phyloP scores from a whole-genome alignment of 2,888 invertebrate genomes.

The Acanthosepion lycidas region DNA sequence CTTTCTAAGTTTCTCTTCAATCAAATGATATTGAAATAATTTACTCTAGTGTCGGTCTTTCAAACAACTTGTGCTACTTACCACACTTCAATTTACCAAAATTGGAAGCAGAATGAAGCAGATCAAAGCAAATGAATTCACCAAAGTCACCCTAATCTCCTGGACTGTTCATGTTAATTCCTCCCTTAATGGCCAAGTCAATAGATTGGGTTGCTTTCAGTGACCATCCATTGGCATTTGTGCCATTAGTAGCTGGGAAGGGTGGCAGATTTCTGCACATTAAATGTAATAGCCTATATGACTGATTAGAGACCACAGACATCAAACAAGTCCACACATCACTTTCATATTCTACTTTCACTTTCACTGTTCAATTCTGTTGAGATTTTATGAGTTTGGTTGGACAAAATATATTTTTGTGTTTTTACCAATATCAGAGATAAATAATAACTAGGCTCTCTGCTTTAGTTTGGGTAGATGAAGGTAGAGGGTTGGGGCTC shows the following conservation, averaged over 20 bases:
- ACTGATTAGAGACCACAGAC: neutral
- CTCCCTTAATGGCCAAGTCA: slow-evolving; percentile 33
- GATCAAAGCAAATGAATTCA: slow-evolving; percentile 33
- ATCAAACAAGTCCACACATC: neutral
- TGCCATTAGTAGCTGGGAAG: neutral
- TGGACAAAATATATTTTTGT: neutral
- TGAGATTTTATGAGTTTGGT: neutral
- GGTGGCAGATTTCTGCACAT: neutral
- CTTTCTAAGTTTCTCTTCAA: neutral
- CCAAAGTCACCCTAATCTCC: slow-evolving; percentile 18
- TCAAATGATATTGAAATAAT: neutral
- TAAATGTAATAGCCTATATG: slow-evolving; percentile 33
- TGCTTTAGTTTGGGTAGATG: neutral
- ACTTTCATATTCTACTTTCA: neutral
- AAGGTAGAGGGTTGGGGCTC: neutral
- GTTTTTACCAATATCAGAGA: neutral
- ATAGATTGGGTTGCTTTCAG: slow-evolving; percentile 33
- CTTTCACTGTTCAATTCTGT: neutral
- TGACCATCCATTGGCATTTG: neutral
- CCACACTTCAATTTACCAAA: slow-evolving; percentile 9
- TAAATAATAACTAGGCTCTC: neutral
- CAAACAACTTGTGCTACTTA: neutral
- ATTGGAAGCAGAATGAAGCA: slow-evolving; percentile 6
- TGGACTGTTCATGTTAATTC: slow-evolving; percentile 33
- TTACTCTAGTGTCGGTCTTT: neutral